Percentiles rank a stretch among this genome's conserved stretches.
phyloP scores from a whole-genome alignment of 2,113 vertebrate species.

The Notothenia coriiceps region DNA sequence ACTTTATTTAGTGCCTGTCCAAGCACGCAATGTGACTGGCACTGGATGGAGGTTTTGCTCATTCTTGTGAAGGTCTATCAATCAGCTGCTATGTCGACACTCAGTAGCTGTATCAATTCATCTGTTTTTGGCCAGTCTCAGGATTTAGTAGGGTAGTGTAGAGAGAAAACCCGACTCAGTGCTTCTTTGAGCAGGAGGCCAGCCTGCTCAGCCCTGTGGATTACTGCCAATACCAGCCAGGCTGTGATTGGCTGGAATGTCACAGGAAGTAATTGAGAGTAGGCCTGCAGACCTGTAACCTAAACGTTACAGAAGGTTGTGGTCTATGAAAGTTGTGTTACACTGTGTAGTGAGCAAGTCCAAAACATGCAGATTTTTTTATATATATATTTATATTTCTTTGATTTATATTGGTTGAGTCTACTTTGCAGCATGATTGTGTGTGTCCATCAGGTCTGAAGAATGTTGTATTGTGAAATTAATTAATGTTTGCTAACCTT shows the following conservation, averaged over 20 bases:
- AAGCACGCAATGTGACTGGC: conserved; percentile 26
- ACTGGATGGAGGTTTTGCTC: conserved; percentile 21
- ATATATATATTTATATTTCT: neutral
- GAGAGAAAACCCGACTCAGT: conserved; percentile 73
- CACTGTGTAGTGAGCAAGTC: neutral
- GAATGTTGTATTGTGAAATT: conserved; percentile 7
- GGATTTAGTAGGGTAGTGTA: conserved; percentile 50
- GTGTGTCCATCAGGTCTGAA: neutral
- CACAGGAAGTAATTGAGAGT: conserved; percentile 12
- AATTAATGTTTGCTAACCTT: neutral
- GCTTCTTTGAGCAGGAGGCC: conserved; percentile 56
- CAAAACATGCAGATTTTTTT: neutral
- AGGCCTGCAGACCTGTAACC: conserved; percentile 15
- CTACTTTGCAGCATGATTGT: neutral
- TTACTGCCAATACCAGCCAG: conserved; percentile 62
- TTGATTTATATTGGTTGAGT: neutral
- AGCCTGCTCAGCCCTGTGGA: conserved; percentile 65
- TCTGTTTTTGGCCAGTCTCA: conserved; percentile 39
- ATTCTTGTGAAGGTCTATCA: conserved; percentile 13
- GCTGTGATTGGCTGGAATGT: conserved; percentile 41
- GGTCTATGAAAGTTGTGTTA: neutral
- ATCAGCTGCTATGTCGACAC: conserved; percentile 21
- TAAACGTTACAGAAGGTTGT: conserved; percentile 25
- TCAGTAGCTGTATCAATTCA: conserved; percentile 11
- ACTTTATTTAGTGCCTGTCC: conserved; percentile 36